Conservation (phyloP, 2,797 vertebrate genomes). For the Gila robusta region DNA sequence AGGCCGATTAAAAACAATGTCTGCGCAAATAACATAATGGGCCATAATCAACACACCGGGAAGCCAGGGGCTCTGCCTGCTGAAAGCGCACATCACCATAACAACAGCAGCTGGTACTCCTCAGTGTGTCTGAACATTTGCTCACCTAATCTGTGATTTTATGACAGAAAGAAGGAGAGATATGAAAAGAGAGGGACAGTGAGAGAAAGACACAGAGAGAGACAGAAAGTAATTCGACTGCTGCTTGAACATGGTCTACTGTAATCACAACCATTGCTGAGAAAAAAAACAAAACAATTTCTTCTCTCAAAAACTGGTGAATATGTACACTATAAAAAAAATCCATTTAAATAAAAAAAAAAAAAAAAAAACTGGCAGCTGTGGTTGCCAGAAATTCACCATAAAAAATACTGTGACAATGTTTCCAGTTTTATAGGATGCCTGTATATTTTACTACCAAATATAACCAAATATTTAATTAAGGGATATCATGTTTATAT, state of each 20-base stretch:
- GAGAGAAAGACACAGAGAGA: background rate
- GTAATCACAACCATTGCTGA: conserved; percentile 5
- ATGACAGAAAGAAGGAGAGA: conserved; percentile 22
- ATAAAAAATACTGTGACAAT: background rate
- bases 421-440: background rate
- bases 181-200: background rate
- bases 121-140: conserved; percentile 50
- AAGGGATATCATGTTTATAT: background rate
- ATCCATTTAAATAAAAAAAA: background rate
- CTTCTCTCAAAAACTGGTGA: background rate
- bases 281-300: background rate
- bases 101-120: conserved; percentile 67
- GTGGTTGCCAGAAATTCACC: background rate
- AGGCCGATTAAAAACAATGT: conserved; percentile 71
- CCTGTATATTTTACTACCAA: background rate
- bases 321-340: background rate
- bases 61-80: conserved; percentile 62
- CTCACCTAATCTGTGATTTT: conserved; percentile 54
- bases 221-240: background rate
- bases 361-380: background rate
- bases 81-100: conserved; percentile 69
- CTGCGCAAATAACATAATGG: conserved; percentile 70
- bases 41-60: conserved; percentile 70
- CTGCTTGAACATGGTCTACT: conserved; percentile 26
- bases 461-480: background rate